phyloP scores from a whole-genome alignment of 2,113 vertebrate species.

The Hiodon tergisus region DNA sequence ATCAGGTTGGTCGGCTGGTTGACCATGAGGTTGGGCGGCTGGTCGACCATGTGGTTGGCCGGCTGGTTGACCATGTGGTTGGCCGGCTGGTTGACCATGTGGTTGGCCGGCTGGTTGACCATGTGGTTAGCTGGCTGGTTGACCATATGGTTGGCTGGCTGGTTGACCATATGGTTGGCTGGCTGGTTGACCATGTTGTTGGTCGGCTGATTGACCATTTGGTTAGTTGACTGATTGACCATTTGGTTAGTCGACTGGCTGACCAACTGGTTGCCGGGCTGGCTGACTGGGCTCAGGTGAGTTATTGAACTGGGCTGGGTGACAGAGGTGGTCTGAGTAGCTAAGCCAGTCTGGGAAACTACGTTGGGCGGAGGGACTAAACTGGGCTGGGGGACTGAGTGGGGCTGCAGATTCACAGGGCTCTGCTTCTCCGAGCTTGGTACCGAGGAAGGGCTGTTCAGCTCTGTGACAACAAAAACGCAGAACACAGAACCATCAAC shows the following conservation, averaged over 20 bases:
- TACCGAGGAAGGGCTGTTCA: constrained; percentile 81
- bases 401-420: constrained; percentile 91
- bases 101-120: constrained; percentile 35
- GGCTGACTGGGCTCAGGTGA: constrained; percentile 68
- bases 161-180: constrained; percentile 35
- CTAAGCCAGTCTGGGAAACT: constrained; percentile 49
- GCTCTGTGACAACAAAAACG: constrained; percentile 58
- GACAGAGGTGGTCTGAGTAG: constrained; percentile 58
- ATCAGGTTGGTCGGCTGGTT: constrained; percentile 45
- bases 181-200: constrained; percentile 47
- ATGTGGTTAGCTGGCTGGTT: constrained; percentile 23
- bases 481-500: not conserved
- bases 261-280: constrained; percentile 32
- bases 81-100: constrained; percentile 27
- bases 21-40: constrained; percentile 37
- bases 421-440: constrained; percentile 96
- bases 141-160: constrained; percentile 22
- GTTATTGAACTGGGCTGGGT: constrained; percentile 64
- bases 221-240: constrained; percentile 34
- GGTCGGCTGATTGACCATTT: constrained; percentile 39
- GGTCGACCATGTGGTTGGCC: constrained; percentile 40
- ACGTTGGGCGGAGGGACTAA: constrained; percentile 57
- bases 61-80: constrained; percentile 30
- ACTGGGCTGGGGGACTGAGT: constrained; percentile 56
- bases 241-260: constrained; percentile 26